A percentile compares a stretch with the other conserved stretches of the same genome.
Evolutionary conservation across 2,797 vertebrate genomes (phyloP).

Genomic region (Enteromius afrohamiltoni): DNA sequence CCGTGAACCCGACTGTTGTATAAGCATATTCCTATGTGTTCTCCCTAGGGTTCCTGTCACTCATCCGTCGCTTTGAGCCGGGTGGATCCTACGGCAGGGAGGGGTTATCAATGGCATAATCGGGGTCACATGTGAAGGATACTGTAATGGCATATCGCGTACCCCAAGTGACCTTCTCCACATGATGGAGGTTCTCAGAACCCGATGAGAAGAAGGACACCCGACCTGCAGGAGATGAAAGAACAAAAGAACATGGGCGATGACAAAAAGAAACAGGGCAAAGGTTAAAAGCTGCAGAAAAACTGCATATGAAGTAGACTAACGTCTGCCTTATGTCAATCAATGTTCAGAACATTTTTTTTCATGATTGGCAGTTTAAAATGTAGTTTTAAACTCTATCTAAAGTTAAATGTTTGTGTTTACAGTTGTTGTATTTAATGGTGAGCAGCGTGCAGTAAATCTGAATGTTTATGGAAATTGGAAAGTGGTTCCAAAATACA

Average conservation of each 20-base stretch:
- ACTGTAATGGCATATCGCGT: slow-evolving; percentile 78
- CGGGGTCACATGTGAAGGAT: slow-evolving; percentile 93
- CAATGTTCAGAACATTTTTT: slow-evolving; percentile 1
- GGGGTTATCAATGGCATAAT: slow-evolving; percentile 86
- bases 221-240: slow-evolving; percentile 79
- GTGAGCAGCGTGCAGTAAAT: not conserved
- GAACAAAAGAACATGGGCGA: slow-evolving; percentile 18
- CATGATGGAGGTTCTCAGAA: slow-evolving; percentile 93
- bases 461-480: not conserved
- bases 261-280: slow-evolving; percentile 9
- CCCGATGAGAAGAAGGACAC: slow-evolving; percentile 96
- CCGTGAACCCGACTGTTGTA: not conserved
- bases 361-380: not conserved
- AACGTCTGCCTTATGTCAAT: not conserved
- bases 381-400: slow-evolving; percentile 12
- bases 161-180: slow-evolving; percentile 81
- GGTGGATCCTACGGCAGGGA: slow-evolving; percentile 65
- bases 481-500: not conserved
- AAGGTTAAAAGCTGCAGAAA: not conserved
- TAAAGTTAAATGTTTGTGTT: slow-evolving; percentile 24
- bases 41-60: slow-evolving; percentile 63
- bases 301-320: not conserved
- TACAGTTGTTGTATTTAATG: not conserved
- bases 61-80: slow-evolving; percentile 48
- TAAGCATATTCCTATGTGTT: slow-evolving; percentile 20